Evolutionary conservation across 2,113 vertebrate genomes (phyloP), one percentile per base, ranked within the genome.

Genomic region (Apistogramma diplotaenia): DNA sequence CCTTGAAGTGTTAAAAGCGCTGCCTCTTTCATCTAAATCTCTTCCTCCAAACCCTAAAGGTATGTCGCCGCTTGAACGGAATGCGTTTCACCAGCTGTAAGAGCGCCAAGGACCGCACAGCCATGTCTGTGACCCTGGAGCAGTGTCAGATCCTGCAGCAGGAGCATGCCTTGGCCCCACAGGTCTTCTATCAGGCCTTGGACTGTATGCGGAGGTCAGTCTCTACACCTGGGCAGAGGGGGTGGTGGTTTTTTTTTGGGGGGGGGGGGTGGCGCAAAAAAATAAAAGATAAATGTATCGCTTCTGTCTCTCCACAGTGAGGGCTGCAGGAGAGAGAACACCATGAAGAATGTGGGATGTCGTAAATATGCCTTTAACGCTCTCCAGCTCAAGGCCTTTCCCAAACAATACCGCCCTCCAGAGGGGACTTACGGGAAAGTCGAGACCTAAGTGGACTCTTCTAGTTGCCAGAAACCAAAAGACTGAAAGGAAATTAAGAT

Each of bases 271-370:
- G 31, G 8, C 33, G 23, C 3, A 19, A 67, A 67, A 10, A 2
- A 94, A 7, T 94, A 96, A 89, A 51, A 19, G 12, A 23, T 23
- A 6, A 53, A 25, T 0, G 3, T 29, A 46, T 91, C 93, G 93
- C 90, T 94, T 95, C 92, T 95, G 91, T 92, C 29, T 85, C 73
- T 87, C 84, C 94, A 92, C 95, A 99, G 98, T 83, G 98, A 99
- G 96, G 98, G 98, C 93, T 99, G 98, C 95, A 96, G 98, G 83
- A 96, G 98, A 94, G 98, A 99, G 96, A 99, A 99, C 96, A 99
- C 98, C 94, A 99, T 99, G 98, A 99, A 99, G 96, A 99, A 99
- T 92, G 97, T 99, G 92, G 98, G 98, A 96, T 99, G 98, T 95
- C 97, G 98, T 92, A 99, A 99, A 97, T 99, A 99, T 91, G 98